phyloP scores from a whole-genome alignment of 2,888 invertebrate species.

The Cyaniris semiargus region DNA sequence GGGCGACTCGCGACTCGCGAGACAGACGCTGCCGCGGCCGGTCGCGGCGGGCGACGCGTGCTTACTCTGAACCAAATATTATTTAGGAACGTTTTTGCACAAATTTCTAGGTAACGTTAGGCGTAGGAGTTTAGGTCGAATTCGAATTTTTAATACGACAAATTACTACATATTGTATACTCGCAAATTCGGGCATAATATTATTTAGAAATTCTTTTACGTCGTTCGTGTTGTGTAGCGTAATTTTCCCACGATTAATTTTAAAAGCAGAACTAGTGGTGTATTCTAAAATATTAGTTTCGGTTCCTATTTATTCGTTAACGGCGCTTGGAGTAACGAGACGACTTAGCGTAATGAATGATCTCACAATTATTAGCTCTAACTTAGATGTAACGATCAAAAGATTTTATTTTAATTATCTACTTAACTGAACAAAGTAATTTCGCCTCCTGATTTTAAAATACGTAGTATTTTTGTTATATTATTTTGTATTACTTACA shows the following conservation, averaged over 20 bases:
- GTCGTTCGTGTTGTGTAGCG: not conserved
- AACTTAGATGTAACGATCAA: constrained; percentile 1
- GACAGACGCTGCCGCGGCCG: not conserved
- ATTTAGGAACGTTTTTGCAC: not conserved
- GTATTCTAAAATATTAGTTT: not conserved
- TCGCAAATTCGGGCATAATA: not conserved
- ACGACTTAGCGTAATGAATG: constrained; percentile 11
- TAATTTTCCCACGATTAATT: not conserved
- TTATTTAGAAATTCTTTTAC: not conserved
- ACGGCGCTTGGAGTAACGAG: not conserved
- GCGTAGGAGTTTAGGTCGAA: not conserved
- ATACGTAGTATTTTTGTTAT: not conserved
- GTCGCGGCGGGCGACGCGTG: not conserved
- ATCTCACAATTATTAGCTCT: constrained; percentile 17
- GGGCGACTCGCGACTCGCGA: not conserved
- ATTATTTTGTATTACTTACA: not conserved
- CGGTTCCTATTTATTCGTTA: not conserved
- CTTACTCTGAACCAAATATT: constrained; percentile 15
- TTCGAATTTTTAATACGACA: not conserved
- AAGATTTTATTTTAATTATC: constrained; percentile 10
- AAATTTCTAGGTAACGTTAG: not conserved
- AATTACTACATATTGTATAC: not conserved
- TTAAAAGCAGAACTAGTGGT: not conserved
- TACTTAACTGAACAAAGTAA: not conserved
- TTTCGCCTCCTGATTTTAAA: not conserved